Conservation (phyloP, 2,888 invertebrate species). For the Sphaerophoria taeniata region DNA sequence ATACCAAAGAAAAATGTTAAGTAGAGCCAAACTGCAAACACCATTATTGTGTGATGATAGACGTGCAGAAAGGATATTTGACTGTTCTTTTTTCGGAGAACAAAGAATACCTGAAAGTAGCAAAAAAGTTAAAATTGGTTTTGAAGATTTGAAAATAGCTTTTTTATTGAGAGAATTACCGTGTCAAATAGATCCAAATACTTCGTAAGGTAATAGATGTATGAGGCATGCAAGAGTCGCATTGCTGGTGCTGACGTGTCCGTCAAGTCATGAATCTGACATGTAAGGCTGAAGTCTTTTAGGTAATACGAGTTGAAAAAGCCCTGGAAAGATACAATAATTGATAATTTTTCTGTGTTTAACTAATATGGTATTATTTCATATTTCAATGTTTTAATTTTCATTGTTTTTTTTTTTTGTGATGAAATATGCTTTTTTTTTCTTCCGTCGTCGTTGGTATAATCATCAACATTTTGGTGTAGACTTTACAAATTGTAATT, state of each 20-base stretch:
- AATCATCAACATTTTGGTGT: no score
- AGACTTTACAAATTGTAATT: no score
- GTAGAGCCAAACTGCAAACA: slow-evolving; percentile 86
- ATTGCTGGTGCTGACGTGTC: slow-evolving; percentile 77
- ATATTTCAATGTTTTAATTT: no score
- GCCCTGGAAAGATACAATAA: slow-evolving; percentile 31
- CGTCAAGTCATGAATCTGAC: slow-evolving; percentile 64
- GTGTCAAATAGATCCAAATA: slow-evolving; percentile 88
- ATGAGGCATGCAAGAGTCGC: slow-evolving; percentile 82
- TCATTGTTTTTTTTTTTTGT: no score
- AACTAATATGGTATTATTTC: not conserved
- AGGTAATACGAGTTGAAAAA: slow-evolving; percentile 59
- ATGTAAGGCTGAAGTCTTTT: slow-evolving; percentile 71
- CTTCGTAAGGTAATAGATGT: slow-evolving; percentile 86
- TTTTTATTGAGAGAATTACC: slow-evolving; percentile 77
- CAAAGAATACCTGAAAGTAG: slow-evolving; percentile 85
- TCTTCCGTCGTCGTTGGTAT: no score
- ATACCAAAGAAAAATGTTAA: slow-evolving; percentile 84
- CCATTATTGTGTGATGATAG: slow-evolving; percentile 92
- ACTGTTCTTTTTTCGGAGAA: slow-evolving; percentile 89
- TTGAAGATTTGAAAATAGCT: not conserved
- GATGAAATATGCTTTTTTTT: no score
- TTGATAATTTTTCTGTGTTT: not conserved
- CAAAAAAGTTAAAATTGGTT: not conserved
- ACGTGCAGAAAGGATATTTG: slow-evolving; percentile 92